Evolutionary conservation across 1,140 invertebrate genomes (phyloP), one percentile per base, ranked within the genome.

Genomic region (Trissolcus basalis): DNA sequence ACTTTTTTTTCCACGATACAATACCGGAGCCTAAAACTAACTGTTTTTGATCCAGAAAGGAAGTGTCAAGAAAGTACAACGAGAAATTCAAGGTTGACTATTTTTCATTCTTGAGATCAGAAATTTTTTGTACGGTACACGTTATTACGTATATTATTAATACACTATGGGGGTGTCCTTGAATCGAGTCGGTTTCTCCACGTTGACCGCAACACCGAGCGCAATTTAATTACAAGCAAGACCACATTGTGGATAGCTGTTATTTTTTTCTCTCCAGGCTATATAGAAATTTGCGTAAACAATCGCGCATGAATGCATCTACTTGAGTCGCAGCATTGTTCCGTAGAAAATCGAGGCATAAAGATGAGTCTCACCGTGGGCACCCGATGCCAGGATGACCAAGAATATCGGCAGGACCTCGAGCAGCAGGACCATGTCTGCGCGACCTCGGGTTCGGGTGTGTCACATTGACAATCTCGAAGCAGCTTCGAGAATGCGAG

Each of bases 351-450:
- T 27, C 19, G n/a, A 39, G 36, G 16, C 13, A 45, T 33, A 32
- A 32, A 16, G 12, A 0, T 48, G 32, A 49, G 9, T 49, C 69
- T 43, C 80, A 81, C 84, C 84, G 79, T 85, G 81, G 44, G 77
- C 80, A 64, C 64, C 78, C 70, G 64, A 76, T 36, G 80, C 55
- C 41, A 79, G 48, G 68, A 81, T 77, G 73, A 72, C 82, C 78
- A 81, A 78, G 56, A 85, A 78, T 77, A 76, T 65, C 54, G 79
- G 67, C 49, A 82, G 80, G 51, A 85, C 79, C 71, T 78, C 64
- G 72, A 79, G 67, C 72, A 65, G 71, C 83, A 80, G 64, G 75
- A 81, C 80, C 80, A 83, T 85, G 55, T 83, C 75, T 81, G 76
- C 63, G 54, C 19, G 54, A 64, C 63, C 64, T 80, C 32, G 53